Evolutionary conservation across 2,797 vertebrate species (phyloP).

Genomic region (Hippopotamyrus pictus): DNA sequence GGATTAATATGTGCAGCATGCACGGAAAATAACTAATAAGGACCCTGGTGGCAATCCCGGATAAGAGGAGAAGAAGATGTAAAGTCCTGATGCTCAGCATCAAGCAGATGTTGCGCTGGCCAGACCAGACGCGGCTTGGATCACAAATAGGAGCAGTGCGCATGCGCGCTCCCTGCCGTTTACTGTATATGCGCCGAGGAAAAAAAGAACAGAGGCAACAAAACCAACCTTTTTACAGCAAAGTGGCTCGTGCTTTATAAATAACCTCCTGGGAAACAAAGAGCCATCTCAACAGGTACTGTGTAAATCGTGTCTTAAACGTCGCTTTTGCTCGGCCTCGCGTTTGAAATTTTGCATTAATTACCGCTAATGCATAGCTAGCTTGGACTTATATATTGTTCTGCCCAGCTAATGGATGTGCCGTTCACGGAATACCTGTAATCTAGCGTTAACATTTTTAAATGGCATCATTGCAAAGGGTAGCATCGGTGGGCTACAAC

Average conservation of each 20-base stretch:
- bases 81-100: constrained; percentile 50
- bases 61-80: constrained; percentile 25
- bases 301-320: constrained; percentile 51
- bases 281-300: constrained; percentile 71
- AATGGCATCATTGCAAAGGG: constrained; percentile 38
- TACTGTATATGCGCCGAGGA: constrained; percentile 78
- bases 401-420: constrained; percentile 55
- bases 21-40: neutral
- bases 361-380: constrained; percentile 51
- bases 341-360: constrained; percentile 50
- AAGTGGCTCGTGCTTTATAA: constrained; percentile 71
- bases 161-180: constrained; percentile 82
- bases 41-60: neutral
- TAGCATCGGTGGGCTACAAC: neutral
- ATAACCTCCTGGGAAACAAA: constrained; percentile 54
- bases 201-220: constrained; percentile 67
- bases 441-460: constrained; percentile 38
- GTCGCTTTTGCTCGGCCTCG: constrained; percentile 39
- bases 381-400: constrained; percentile 55
- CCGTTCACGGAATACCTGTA: constrained; percentile 44
- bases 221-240: constrained; percentile 69
- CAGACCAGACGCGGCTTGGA: constrained; percentile 85
- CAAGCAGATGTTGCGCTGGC: constrained; percentile 74
- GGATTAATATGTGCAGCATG: neutral
- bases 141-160: constrained; percentile 81